phyloP scores from a whole-genome alignment of 2,888 invertebrate species.

The Taphrorychus bicolor region DNA sequence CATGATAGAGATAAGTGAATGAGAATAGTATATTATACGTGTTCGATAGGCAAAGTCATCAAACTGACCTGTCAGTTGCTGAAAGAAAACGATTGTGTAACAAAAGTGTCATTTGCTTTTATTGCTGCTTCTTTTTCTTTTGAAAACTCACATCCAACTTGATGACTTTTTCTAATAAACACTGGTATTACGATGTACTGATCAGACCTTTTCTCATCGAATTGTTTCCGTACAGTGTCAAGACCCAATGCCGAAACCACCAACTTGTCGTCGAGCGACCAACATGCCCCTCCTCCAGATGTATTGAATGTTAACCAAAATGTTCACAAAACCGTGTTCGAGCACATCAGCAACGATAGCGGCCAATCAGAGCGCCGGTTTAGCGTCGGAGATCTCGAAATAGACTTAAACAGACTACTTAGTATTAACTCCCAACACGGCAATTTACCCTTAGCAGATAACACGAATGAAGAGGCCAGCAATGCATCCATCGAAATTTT shows the following conservation, averaged over 20 bases:
- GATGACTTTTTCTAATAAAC: no score
- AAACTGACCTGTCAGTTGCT: no score
- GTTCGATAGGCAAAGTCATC: no score
- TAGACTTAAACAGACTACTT: slow-evolving; percentile 28
- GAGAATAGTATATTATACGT: no score
- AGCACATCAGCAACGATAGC: slow-evolving; percentile 2
- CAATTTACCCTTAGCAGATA: background rate
- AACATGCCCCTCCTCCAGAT: slow-evolving; percentile 61
- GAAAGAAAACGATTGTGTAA: no score
- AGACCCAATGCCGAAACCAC: slow-evolving; percentile 19
- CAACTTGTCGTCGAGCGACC: slow-evolving; percentile 9
- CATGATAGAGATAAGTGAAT: no score
- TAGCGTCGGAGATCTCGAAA: slow-evolving; percentile 22
- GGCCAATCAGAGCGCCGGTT: slow-evolving; percentile 13
- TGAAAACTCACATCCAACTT: no score
- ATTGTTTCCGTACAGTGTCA: no score
- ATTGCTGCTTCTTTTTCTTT: no score
- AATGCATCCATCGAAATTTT: background rate
- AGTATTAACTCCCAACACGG: slow-evolving; percentile 8
- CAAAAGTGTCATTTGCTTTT: no score
- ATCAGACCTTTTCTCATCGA: no score
- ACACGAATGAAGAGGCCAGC: background rate
- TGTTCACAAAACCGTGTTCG: slow-evolving; percentile 28
- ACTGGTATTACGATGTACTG: no score
- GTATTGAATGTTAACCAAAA: slow-evolving; percentile 66